phyloP scores from a whole-genome alignment of 2,888 invertebrate species.

The Stictocephala bisonia region DNA sequence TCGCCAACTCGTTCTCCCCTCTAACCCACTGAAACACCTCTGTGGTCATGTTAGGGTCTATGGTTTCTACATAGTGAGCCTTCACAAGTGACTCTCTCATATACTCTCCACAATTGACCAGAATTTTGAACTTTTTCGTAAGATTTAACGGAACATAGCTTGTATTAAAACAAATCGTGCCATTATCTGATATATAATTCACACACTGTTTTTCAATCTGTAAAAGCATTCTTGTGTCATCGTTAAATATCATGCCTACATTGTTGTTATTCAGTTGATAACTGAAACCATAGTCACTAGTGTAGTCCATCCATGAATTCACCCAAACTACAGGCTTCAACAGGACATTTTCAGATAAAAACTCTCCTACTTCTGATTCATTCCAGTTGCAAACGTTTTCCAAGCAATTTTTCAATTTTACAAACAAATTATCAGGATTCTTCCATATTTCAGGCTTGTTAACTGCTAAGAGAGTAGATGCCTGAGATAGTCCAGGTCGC shows the following conservation, averaged over 20 bases:
- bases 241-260: constrained; percentile 44
- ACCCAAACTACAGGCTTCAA: constrained; percentile 43
- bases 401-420: neutral
- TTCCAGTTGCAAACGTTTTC: constrained; percentile 14
- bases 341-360: constrained; percentile 27
- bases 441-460: neutral
- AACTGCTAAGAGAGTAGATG: neutral
- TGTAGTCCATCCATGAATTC: constrained; percentile 46
- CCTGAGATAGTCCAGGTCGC: neutral
- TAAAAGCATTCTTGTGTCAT: constrained; percentile 31
- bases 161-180: constrained; percentile 8
- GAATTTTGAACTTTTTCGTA: constrained; percentile 36
- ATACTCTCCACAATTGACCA: constrained; percentile 18
- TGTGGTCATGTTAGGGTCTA: neutral
- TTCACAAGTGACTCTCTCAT: constrained; percentile 34
- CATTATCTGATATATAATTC: constrained; percentile 19
- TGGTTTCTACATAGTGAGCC: constrained; percentile 16
- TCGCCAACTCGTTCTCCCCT: neutral
- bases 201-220: constrained; percentile 13
- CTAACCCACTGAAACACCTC: constrained; percentile 20
- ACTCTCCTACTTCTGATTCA: constrained; percentile 26
- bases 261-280: constrained; percentile 42
- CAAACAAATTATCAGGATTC: neutral
- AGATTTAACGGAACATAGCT: constrained; percentile 2
- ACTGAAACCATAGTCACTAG: constrained; percentile 37